These are phyloP conservation scores for Poecilia wingei DNA, from an alignment of 2,797 vertebrate genomes.

Conservation along the genomic window DNA sequence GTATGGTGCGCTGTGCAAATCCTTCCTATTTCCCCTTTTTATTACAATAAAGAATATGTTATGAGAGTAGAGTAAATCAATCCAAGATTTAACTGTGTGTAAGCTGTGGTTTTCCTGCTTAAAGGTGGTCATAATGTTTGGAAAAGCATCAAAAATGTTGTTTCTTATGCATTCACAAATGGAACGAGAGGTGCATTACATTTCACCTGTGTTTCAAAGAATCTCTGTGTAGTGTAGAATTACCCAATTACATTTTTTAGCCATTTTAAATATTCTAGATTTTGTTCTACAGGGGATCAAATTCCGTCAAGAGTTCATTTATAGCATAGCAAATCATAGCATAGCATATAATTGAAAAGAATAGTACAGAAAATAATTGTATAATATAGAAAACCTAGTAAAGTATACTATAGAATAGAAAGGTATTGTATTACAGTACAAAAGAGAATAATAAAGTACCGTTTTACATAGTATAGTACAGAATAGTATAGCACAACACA, in stretches of 20 bases:
- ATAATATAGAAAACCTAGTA: background rate
- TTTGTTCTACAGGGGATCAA: background rate
- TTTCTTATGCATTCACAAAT: background rate
- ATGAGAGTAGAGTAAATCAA: background rate
- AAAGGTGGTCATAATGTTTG: background rate
- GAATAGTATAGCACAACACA: too few relatives aligned
- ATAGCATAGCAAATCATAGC: background rate
- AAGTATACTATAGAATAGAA: too few relatives aligned
- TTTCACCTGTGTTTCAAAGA: background rate
- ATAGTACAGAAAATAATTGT: background rate
- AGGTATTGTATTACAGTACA: background rate
- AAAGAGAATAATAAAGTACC: background rate
- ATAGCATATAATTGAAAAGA: too few relatives aligned
- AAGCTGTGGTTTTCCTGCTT: background rate
- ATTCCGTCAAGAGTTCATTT: background rate
- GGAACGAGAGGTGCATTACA: background rate
- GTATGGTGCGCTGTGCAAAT: background rate
- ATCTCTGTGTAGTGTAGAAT: background rate
- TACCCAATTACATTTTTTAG: background rate
- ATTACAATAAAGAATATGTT: background rate
- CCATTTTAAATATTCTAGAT: background rate
- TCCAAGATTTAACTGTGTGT: background rate
- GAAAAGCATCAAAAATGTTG: background rate
- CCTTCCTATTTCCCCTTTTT: background rate
- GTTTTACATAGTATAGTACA: too few relatives aligned